A percentile compares a stretch with the other conserved stretches of the same genome.
These are phyloP conservation scores for Subanguina moxae DNA, from an alignment of 1,140 invertebrate species.

Conservation along the genomic window DNA sequence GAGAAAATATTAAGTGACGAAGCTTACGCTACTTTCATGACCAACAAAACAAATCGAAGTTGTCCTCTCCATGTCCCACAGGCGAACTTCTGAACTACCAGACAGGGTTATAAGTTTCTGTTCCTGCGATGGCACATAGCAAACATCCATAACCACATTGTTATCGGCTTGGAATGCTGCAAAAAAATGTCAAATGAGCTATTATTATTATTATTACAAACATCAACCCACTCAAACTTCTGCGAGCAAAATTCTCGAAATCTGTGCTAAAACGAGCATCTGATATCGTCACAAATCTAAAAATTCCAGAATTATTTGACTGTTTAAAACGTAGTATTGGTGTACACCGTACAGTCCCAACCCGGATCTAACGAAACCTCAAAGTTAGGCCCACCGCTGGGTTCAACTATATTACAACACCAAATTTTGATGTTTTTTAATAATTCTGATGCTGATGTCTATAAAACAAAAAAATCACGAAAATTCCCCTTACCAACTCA, in stretches of 20 bases:
- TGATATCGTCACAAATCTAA: neutral
- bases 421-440: too few species aligned
- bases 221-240: neutral
- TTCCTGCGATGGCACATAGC: slow-evolving; percentile 17
- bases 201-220: too few species aligned
- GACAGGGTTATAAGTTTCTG: slow-evolving; percentile 22
- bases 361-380: too few species aligned
- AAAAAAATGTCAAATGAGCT: too few species aligned
- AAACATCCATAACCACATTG: slow-evolving; percentile 31
- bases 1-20: slow-evolving; percentile 10
- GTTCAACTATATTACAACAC: too few species aligned
- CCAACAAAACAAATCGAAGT: slow-evolving; percentile 17
- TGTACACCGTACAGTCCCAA: too few species aligned
- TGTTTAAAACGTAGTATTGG: too few species aligned
- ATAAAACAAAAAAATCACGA: too few species aligned
- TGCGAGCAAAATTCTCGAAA: neutral
- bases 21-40: slow-evolving; percentile 15
- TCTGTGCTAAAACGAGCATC: neutral
- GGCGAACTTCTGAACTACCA: slow-evolving; percentile 9
- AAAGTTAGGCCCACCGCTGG: too few species aligned
- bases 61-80: slow-evolving; percentile 27
- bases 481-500: too few species aligned
- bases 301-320: too few species aligned
- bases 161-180: slow-evolving; percentile 16
- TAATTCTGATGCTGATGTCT: too few species aligned